Percentiles rank a stretch among this genome's conserved stretches.
phyloP scores from a whole-genome alignment of 2,113 vertebrate species.

The Rhea pennata region DNA sequence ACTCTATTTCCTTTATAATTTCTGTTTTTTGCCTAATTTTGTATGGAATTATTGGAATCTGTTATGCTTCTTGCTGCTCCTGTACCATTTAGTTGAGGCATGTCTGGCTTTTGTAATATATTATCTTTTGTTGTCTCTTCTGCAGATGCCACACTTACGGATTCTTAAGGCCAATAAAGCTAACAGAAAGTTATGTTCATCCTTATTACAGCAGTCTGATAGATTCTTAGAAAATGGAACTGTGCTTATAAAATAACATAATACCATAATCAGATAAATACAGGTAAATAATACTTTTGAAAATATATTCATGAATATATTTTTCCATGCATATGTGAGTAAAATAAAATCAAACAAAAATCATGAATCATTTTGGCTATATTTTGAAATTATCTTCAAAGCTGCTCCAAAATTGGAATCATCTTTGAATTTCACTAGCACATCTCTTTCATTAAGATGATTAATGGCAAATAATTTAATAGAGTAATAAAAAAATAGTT shows the following conservation, averaged over 20 bases:
- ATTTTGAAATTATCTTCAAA: not conserved
- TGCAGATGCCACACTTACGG: not conserved
- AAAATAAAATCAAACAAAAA: not conserved
- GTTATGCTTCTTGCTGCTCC: not conserved
- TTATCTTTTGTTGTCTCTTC: not conserved
- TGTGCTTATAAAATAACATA: not conserved
- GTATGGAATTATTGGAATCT: not conserved
- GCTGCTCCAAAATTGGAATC: not conserved
- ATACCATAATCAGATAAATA: not conserved
- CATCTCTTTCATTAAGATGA: not conserved
- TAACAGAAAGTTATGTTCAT: not conserved
- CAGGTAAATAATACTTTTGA: not conserved
- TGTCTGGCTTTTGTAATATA: not conserved
- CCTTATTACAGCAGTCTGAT: not conserved
- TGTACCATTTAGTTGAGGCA: not conserved
- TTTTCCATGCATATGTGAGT: not conserved
- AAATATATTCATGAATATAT: not conserved
- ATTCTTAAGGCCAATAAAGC: not conserved
- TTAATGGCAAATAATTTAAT: not conserved
- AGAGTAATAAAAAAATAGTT: not conserved
- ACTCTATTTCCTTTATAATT: not conserved
- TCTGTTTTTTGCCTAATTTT: not conserved
- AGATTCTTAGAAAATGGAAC: not conserved
- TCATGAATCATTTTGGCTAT: fast-evolving
- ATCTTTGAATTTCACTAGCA: not conserved